Evolutionary conservation across 2,888 invertebrate species (phyloP).

Genomic region (Rhabditoides inermis): DNA sequence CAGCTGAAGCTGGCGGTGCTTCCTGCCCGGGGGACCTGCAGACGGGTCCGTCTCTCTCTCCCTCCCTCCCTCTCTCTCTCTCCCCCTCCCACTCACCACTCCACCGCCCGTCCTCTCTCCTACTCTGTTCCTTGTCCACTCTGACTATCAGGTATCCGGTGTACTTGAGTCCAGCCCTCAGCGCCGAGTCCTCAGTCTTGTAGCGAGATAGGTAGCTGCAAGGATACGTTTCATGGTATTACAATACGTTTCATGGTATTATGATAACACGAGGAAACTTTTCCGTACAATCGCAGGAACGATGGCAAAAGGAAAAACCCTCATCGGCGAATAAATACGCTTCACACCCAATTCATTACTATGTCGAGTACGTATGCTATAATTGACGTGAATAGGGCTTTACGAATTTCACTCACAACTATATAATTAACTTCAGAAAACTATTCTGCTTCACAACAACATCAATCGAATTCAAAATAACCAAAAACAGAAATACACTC

Average conservation of each 20-base stretch:
- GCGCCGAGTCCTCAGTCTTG: constrained; percentile 36
- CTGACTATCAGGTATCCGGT: constrained; percentile 51
- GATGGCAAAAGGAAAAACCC: too few species aligned
- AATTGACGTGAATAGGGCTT: too few species aligned
- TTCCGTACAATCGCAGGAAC: too few species aligned
- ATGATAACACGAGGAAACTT: too few species aligned
- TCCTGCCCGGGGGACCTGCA: background rate
- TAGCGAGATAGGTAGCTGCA: constrained; percentile 39
- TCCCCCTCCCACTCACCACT: background rate
- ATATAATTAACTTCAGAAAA: background rate
- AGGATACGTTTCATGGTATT: background rate
- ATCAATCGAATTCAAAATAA: background rate
- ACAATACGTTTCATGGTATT: too few species aligned
- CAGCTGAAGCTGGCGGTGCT: constrained; percentile 21
- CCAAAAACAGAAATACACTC: constrained; percentile 4
- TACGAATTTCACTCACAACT: too few species aligned
- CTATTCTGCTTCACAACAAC: background rate
- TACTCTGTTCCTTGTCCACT: constrained; percentile 41
- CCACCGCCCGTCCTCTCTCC: background rate
- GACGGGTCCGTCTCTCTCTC: too few species aligned
- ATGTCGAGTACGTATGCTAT: too few species aligned
- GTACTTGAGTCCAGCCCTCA: constrained; percentile 41
- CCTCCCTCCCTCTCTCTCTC: too few species aligned
- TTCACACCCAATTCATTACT: too few species aligned
- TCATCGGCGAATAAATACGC: too few species aligned